Base-by-base conservation (phyloP, 2,888 invertebrate species). In the Tetragonisca angustula region DNA sequence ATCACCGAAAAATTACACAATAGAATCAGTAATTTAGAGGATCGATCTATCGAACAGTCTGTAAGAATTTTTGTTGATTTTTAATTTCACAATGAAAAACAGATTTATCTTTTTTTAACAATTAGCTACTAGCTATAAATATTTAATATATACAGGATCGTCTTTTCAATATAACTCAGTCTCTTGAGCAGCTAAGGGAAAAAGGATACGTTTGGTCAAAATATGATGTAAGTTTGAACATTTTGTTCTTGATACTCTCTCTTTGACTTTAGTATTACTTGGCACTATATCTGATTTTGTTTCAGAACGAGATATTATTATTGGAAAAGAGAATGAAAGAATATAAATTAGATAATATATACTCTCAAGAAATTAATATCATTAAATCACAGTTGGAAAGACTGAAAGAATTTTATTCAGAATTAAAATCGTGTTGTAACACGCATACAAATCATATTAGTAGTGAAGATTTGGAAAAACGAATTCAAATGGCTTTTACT, bases 361-460 rank as follows among this genome's bases (percentile, higher is more conserved):
- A 87, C 24, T 80, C 74, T 5, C 87, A 89, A 24, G 92, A 93
- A 62, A 81, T 94, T 0, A 80, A 87, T 49, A 81, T 83, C 0
- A 90, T 94, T 21, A 92, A 91, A 79, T 19, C 91, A 2, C 93
- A 94, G 62, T 89, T 94, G 56, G 85, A 93, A 70, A 86, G 84
- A 36, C 68, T 94, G 21, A 90, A 90, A 56, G 76, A 90, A 13
- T 82, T 92, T 24, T 93, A 92, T 68, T 75, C 87, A 13, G 80
- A 91, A 76, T 72, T 92, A 11, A 93, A 92, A 85, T 87, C 85
- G 49, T 93, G 92, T 70, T 93, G 93, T 36, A 88, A 92, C 13
- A 54, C 84, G 19, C 80, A 71, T 62, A 65, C 76, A 24, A 79
- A 77, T 61, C 36, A 71, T 15, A 17, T 89, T n/a, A 86, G 70